A percentile compares a stretch with the other conserved stretches of the same genome.
phyloP scores from a whole-genome alignment of 1,140 invertebrate genomes.

The Triops longicaudatus region DNA sequence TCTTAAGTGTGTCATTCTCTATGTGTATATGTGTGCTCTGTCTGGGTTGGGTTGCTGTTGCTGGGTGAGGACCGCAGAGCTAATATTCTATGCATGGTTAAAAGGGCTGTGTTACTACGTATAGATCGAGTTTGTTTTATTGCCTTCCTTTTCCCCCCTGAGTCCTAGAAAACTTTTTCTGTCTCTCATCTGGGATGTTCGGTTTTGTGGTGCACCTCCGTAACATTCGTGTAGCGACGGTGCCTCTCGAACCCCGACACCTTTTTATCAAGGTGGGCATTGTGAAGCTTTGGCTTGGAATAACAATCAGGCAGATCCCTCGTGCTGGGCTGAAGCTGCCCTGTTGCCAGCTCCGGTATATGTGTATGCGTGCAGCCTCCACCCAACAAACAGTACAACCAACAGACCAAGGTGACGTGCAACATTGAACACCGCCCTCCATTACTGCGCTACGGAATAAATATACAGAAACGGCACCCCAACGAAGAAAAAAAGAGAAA shows the following conservation, averaged over 20 bases:
- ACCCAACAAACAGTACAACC: constrained; percentile 11
- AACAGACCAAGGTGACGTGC: constrained; percentile 10
- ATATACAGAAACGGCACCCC: constrained; percentile 8
- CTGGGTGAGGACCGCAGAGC: not conserved
- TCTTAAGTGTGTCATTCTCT: not conserved
- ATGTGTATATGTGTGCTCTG: not conserved
- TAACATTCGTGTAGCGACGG: not conserved
- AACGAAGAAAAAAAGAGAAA: not conserved
- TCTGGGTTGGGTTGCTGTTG: constrained; percentile 11
- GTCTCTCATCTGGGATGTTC: not conserved
- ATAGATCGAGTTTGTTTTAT: not conserved
- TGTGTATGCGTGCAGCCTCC: not conserved
- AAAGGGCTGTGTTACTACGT: not conserved
- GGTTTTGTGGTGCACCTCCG: not conserved
- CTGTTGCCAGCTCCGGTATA: not conserved
- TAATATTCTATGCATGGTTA: not conserved
- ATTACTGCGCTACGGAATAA: constrained; percentile 12
- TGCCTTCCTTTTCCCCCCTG: not conserved
- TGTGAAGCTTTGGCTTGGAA: not conserved
- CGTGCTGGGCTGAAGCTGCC: not conserved
- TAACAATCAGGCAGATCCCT: constrained; percentile 2
- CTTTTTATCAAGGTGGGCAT: constrained; percentile 1
- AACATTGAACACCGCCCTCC: constrained; percentile 14
- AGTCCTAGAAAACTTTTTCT: not conserved
- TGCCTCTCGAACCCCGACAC: not conserved